Evolutionary conservation across 2,113 vertebrate species (phyloP), one percentile per base, ranked within the genome.

Genomic region (Butorides virescens): DNA sequence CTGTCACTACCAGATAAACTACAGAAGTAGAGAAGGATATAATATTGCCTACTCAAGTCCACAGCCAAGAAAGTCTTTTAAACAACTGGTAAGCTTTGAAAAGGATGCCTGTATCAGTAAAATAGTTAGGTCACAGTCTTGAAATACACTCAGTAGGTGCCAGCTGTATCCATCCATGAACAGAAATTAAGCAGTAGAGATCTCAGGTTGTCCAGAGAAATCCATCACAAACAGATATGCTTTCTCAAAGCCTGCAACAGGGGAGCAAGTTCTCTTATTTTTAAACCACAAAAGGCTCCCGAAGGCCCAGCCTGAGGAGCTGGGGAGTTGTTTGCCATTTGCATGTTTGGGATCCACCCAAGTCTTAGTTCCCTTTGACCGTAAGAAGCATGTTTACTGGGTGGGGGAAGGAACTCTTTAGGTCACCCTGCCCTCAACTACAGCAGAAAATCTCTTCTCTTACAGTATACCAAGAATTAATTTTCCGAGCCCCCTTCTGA

Each of bases 351-450:
- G 76, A 93, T 49, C 27, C 52, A 84, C 72, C 42, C 75, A 94
- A 67, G 52, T 44, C 6, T 52, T 86, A 71, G 9, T 7, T 90
- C 27, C 9, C 53, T 90, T 80, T 78, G 42, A 73, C 53, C 27
- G 53, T 37, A 75, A 66, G 79, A 86, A 61, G 2, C 8, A 49
- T 39, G 30, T 86, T 95, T 87, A 52, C 46, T n/a, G 62, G 14
- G n/a, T 37, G 19, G 14, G 26, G 30, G 34, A 91, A 89, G 55
- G 56, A 96, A 76, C 25, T 78, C 56, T 65, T 61, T 56, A 84
- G 86, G 91, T 96, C 92, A 93, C 49, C 11, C 44, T 93, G 88
- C 71, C 76, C 86, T 93, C 68, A 42, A 10, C 39, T 46, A 79
- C 49, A 85, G 65, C 30, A 67, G 32, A 79, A 93, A 22, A 62